Evolutionary conservation across 1,140 invertebrate species (phyloP), one percentile per base, ranked within the genome.

Genomic region (Brachionus rubens): DNA sequence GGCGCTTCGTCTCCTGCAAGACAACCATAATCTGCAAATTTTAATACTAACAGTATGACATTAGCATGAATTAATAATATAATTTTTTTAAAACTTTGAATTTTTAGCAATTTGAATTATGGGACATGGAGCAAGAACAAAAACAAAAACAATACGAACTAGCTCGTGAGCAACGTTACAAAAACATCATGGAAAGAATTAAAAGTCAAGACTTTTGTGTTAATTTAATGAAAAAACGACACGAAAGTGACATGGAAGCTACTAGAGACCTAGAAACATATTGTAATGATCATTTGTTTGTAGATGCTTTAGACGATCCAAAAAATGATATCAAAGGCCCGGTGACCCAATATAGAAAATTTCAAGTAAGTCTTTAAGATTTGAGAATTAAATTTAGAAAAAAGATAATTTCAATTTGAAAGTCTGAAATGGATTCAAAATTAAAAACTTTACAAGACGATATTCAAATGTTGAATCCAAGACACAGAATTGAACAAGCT

Each of bases 61-160:
- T n/a, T n/a, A n/a, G n/a, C n/a, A n/a, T n/a, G n/a, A n/a, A n/a
- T n/a, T n/a, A 65, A 43, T 24, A 43, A 4, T 24, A 65, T 33
- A 33, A 12, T 59, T 46, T 10, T 50, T 26, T 30, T 33, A 46
- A 36, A 10, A 50, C 1, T 0, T 50, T 36, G 10, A 40, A 5
- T 72, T 72, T 40, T 48, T 28, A 72, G 68, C 68, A 72, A 72
- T 72, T 72, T 40, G 68, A 72, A 24, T 72, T 72, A 46, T 72
- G 68, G 68, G 68, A 72, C 46, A 54, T 54, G 3, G 68, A 72
- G 41, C 68, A 72, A 52, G 68, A 72, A n/a, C 46, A 50, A 54
- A 72, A 72, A 50, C 68, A 72, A 26, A 48, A 41, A 16, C 68
- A 72, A 40, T 72, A 48, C 24, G 68, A 72, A 48, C n/a, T 72